Conservation (phyloP, 2,888 invertebrate species). For the Diaphora mendica region DNA sequence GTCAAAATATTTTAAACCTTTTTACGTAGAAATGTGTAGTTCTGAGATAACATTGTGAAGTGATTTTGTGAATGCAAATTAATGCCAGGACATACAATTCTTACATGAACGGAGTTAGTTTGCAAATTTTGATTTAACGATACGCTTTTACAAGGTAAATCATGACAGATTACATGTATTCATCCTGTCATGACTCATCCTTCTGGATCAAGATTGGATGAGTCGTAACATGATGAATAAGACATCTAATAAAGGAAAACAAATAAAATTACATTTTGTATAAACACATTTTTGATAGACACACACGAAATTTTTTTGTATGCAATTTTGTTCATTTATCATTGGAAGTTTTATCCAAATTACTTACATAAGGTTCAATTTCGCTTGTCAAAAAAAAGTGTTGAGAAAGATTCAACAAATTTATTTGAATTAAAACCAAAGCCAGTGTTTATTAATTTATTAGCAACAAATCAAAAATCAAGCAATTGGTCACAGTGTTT, state of each 20-base stretch:
- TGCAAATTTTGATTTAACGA: too few species aligned
- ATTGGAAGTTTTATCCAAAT: too few species aligned
- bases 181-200: background rate
- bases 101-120: background rate
- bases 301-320: background rate
- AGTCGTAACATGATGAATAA: background rate
- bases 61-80: background rate
- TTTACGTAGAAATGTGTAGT: background rate
- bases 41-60: background rate
- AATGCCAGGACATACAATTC: background rate
- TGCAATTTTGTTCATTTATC: too few species aligned
- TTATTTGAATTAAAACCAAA: conserved; percentile 2
- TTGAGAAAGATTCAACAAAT: background rate
- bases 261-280: background rate
- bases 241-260: background rate
- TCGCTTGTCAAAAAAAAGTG: background rate
- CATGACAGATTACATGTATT: background rate
- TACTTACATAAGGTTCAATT: background rate
- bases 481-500: conserved; percentile 42
- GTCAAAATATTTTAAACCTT: background rate
- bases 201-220: background rate
- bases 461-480: conserved; percentile 50
- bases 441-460: conserved; percentile 43
- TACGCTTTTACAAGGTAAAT: background rate
- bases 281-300: background rate